Evolutionary conservation across 1,140 invertebrate genomes (phyloP), one percentile per base, ranked within the genome.

Genomic region (Habropoda laboriosa): DNA sequence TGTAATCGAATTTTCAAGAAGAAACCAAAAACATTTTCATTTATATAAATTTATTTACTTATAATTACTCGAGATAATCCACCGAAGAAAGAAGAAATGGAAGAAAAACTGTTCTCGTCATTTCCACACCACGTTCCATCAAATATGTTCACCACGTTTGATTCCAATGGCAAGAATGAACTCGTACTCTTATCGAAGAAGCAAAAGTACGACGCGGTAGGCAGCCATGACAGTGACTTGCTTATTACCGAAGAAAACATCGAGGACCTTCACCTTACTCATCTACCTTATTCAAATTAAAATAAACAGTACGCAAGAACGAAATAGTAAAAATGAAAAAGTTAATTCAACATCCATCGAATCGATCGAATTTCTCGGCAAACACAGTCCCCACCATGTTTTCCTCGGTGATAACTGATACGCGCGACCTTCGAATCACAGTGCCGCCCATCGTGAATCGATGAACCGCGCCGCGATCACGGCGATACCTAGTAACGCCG

Each of bases 131-230:
- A 55, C 35, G 10, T 42, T 8, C 24, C 21, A 32, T 53, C 8
- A 8, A 40, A 16, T n/a, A 51, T 45, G 16, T 38, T 49, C 10
- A 5, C 35, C 42, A 42, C 40, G 7, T 47, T 74, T 40, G 24
- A 32, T 53, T 64, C 72, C 57, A 79, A 79, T 79, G 78, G 78
- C 77, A 73, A 79, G 74, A 42, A 77, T 53, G 24, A 16, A 57
- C 16, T 47, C 21, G 60, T 47, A 32, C 57, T 42, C 30, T 49
- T 10, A 47, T 57, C 12, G 13, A 21, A 3, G n/a, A 38, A 38
- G 24, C 32, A n/a, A n/a, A 67, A n/a, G 18, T 7, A 53, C 42
- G 42, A 60, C 32, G 51, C 57, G 71, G 71, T 74, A 74, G 57
- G 40, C 58, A 51, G 40, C 42, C 71, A 61, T 18, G 71, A 57